These are phyloP conservation scores for Syngnathus typhle DNA, from an alignment of 2,113 vertebrate genomes.

Conservation along the genomic window DNA sequence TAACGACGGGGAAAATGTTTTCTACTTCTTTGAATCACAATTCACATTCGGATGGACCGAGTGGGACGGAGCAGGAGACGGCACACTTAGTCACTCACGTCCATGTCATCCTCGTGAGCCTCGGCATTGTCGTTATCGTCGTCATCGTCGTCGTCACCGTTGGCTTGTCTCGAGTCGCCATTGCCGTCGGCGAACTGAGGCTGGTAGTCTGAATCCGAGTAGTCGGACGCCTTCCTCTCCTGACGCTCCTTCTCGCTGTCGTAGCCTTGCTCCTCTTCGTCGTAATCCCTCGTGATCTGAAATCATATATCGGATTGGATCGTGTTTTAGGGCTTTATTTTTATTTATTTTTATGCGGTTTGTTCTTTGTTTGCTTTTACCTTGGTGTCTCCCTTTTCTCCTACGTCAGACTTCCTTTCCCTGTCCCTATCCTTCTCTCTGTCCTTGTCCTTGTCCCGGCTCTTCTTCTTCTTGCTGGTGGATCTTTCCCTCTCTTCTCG, in stretches of 20 bases:
- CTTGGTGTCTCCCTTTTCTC: constrained; percentile 89
- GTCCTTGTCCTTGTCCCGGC: constrained; percentile 89
- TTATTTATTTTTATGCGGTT: no score
- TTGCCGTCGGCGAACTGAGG: constrained; percentile 66
- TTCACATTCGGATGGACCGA: constrained; percentile 45
- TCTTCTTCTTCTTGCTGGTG: constrained; percentile 88
- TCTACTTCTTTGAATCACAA: background rate
- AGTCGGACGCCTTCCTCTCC: constrained; percentile 73
- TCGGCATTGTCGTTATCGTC: constrained; percentile 86
- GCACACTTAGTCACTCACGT: constrained; percentile 85
- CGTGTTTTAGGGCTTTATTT: no score
- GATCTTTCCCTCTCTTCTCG: constrained; percentile 82
- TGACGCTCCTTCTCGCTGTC: constrained; percentile 88
- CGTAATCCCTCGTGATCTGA: constrained; percentile 94
- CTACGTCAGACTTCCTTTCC: constrained; percentile 83
- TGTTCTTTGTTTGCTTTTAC: constrained; percentile 50
- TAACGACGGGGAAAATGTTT: background rate
- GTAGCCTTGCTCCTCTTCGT: constrained; percentile 94
- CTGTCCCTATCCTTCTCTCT: constrained; percentile 81
- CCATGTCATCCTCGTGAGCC: constrained; percentile 92
- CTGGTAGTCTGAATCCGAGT: constrained; percentile 61
- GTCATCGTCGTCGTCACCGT: constrained; percentile 78
- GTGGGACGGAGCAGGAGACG: constrained; percentile 7
- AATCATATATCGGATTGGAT: no score
- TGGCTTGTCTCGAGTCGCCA: constrained; percentile 74